Conservation (phyloP, 2,888 invertebrate genomes). For the Oegoconia quadripuncta region DNA sequence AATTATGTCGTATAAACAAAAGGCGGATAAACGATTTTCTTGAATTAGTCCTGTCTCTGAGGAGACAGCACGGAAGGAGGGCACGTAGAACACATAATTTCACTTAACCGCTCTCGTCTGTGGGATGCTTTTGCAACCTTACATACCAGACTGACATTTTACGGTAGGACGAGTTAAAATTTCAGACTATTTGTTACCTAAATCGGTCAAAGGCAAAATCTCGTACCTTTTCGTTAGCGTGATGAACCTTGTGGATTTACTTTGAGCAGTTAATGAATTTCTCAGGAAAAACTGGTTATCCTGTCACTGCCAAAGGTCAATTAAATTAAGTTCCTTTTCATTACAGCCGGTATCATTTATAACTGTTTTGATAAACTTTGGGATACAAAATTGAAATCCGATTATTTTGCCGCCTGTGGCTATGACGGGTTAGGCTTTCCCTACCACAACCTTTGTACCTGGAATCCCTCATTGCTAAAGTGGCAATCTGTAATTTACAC, state of each 20-base stretch:
- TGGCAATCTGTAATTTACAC: too few relatives aligned
- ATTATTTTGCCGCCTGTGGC: too few relatives aligned
- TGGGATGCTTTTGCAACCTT: constrained; percentile 24
- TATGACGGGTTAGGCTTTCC: too few relatives aligned
- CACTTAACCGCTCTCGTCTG: constrained; percentile 37
- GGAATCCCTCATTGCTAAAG: too few relatives aligned
- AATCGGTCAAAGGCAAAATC: not conserved
- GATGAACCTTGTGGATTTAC: not conserved
- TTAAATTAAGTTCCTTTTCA: not conserved
- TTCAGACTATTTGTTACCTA: not conserved
- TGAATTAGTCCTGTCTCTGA: constrained; percentile 17
- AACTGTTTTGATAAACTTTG: not conserved
- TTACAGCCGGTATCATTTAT: not conserved
- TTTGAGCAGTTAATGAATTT: not conserved
- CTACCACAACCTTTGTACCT: too few relatives aligned
- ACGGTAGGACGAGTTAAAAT: not conserved
- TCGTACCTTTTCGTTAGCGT: not conserved
- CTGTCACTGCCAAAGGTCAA: not conserved
- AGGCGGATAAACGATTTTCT: constrained; percentile 18
- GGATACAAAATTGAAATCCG: not conserved
- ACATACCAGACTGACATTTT: constrained; percentile 4
- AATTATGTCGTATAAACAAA: constrained; percentile 16
- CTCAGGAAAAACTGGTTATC: not conserved
- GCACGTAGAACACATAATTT: constrained; percentile 43
- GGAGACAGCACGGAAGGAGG: constrained; percentile 7